phyloP scores from a whole-genome alignment of 2,113 vertebrate genomes.

The Origma solitaria region DNA sequence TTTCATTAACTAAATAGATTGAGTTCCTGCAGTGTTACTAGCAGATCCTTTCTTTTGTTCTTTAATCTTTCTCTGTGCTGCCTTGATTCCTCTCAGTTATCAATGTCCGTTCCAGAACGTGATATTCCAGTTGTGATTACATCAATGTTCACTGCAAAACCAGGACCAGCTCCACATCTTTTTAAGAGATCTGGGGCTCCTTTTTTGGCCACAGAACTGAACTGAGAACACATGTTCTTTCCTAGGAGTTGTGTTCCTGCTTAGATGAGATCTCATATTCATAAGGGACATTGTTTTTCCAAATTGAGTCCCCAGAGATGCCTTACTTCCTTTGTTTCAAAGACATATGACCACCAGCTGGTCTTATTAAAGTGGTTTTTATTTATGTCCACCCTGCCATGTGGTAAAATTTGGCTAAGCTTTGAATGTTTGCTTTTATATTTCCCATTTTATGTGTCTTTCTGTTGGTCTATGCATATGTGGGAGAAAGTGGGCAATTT shows the following conservation, averaged over 20 bases:
- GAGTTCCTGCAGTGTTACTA: background rate
- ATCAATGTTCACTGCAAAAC: background rate
- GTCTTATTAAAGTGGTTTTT: background rate
- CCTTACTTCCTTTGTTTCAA: background rate
- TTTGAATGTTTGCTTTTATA: background rate
- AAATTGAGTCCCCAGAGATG: background rate
- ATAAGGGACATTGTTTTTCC: background rate
- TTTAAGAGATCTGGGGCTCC: background rate
- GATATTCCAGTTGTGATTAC: background rate
- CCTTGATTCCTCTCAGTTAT: background rate
- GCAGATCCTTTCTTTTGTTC: background rate
- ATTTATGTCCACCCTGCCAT: background rate
- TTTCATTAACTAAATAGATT: constrained; percentile 3
- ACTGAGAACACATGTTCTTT: background rate
- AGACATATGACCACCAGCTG: constrained; percentile 1
- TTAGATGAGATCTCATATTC: background rate
- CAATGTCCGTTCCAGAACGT: background rate
- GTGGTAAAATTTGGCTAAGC: background rate
- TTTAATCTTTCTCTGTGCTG: background rate
- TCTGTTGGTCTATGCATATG: background rate
- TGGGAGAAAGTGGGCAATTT: background rate
- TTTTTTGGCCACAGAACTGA: constrained; percentile 31
- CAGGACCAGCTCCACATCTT: background rate
- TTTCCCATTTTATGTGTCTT: background rate
- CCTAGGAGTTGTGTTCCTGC: background rate